Evolutionary conservation across 2,113 vertebrate species (phyloP).

Genomic region (Platycercus adscitus): DNA sequence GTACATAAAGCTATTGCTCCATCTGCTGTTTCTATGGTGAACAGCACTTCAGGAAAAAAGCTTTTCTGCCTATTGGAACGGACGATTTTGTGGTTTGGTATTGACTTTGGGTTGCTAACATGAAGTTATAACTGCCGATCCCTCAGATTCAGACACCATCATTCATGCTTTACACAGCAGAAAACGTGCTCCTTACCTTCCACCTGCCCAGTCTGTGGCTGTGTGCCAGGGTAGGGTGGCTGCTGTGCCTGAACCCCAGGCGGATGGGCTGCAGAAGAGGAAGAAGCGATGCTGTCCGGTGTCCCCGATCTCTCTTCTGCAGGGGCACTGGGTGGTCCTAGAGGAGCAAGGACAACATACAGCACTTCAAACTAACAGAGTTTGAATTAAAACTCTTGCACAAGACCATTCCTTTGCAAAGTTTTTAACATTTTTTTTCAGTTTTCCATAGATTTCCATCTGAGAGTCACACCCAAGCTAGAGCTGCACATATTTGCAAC

Average conservation of each 20-base stretch:
- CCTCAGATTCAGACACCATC: not conserved
- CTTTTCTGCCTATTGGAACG: not conserved
- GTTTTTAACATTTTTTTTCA: not conserved
- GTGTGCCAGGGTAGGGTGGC: constrained; percentile 83
- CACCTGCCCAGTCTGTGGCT: constrained; percentile 85
- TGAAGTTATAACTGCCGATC: not conserved
- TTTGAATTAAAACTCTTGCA: not conserved
- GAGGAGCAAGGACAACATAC: not conserved
- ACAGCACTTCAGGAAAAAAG: not conserved
- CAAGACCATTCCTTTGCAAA: not conserved
- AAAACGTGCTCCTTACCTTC: constrained; percentile 82
- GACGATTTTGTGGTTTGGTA: not conserved
- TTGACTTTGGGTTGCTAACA: not conserved
- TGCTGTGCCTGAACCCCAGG: constrained; percentile 86
- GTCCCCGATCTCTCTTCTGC: constrained; percentile 93
- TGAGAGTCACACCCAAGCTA: not conserved
- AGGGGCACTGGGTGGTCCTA: constrained; percentile 82
- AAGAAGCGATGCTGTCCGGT: constrained; percentile 95
- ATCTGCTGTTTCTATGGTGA: constrained; percentile 40
- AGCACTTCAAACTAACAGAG: not conserved
- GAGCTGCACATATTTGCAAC: not conserved
- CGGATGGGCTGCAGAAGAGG: constrained; percentile 89
- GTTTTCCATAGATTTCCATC: not conserved
- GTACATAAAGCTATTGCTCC: constrained; percentile 51
- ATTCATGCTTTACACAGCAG: rapidly evolving